These are phyloP conservation scores for Lycaon pictus DNA, from an alignment of 2,113 vertebrate species.

Conservation along the genomic window DNA sequence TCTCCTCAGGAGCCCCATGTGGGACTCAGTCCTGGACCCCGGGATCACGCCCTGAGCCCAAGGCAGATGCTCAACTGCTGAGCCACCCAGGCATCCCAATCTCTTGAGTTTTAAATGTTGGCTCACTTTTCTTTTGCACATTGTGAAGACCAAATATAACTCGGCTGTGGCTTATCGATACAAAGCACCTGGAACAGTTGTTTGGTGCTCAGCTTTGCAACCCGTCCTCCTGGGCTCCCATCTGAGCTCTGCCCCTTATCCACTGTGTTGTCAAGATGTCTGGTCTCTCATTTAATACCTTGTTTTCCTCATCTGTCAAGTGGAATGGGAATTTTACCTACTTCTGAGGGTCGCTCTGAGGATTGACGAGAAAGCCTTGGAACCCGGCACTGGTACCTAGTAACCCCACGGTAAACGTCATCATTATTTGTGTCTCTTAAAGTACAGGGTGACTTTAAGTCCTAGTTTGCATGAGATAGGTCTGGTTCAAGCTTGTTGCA, in stretches of 20 bases:
- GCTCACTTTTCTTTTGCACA: neutral
- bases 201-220: neutral
- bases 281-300: neutral
- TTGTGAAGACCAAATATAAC: neutral
- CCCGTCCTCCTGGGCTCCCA: neutral
- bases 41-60: no score
- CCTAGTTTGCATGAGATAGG: neutral
- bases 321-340: neutral
- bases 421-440: neutral
- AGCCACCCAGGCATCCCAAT: no score
- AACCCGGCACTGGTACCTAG: neutral
- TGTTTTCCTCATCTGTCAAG: neutral
- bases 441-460: neutral
- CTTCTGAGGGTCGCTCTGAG: neutral
- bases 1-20: no score
- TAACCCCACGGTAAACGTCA: neutral
- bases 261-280: neutral
- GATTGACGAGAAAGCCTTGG: neutral
- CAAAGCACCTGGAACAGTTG: neutral
- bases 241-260: neutral
- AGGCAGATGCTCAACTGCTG: no score
- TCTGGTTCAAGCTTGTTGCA: neutral
- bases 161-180: neutral
- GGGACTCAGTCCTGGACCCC: no score
- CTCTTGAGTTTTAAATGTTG: neutral